These are phyloP conservation scores for Esox niger DNA, from an alignment of 2,113 vertebrate species.

Conservation along the genomic window DNA sequence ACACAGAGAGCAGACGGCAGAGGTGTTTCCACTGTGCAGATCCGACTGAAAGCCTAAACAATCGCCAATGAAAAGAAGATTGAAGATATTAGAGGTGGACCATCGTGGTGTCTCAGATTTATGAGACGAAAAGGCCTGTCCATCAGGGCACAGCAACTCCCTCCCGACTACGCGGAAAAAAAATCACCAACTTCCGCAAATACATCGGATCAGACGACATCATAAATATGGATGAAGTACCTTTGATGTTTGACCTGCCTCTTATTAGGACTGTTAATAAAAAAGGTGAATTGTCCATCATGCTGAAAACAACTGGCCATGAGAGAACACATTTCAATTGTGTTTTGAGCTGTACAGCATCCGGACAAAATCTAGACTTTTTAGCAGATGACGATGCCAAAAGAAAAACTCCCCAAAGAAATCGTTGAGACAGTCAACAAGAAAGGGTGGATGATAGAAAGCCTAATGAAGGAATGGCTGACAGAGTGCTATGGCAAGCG, in stretches of 20 bases:
- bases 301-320: slow-evolving; percentile 34
- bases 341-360: slow-evolving; percentile 31
- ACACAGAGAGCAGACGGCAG: too few species aligned
- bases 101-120: slow-evolving; percentile 27
- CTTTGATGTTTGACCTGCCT: slow-evolving; percentile 40
- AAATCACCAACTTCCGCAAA: slow-evolving; percentile 7
- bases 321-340: slow-evolving; percentile 36
- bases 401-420: slow-evolving; percentile 35
- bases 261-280: slow-evolving; percentile 35
- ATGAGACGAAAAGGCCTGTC: slow-evolving; percentile 20
- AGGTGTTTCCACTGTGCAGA: background rate
- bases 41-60: slow-evolving; percentile 22
- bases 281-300: slow-evolving; percentile 24
- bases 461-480: slow-evolving; percentile 29
- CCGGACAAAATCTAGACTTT: slow-evolving; percentile 38
- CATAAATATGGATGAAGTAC: slow-evolving; percentile 36
- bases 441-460: too few species aligned
- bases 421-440: slow-evolving; percentile 15
- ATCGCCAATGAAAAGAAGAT: slow-evolving; percentile 11
- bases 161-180: slow-evolving; percentile 30
- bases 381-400: slow-evolving; percentile 37
- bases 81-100: too few species aligned
- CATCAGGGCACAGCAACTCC: slow-evolving; percentile 28
- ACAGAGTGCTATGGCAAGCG: slow-evolving; percentile 16
- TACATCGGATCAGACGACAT: slow-evolving; percentile 20